Base-by-base conservation (phyloP, 2,113 vertebrate species). In the Empidonax traillii region DNA sequence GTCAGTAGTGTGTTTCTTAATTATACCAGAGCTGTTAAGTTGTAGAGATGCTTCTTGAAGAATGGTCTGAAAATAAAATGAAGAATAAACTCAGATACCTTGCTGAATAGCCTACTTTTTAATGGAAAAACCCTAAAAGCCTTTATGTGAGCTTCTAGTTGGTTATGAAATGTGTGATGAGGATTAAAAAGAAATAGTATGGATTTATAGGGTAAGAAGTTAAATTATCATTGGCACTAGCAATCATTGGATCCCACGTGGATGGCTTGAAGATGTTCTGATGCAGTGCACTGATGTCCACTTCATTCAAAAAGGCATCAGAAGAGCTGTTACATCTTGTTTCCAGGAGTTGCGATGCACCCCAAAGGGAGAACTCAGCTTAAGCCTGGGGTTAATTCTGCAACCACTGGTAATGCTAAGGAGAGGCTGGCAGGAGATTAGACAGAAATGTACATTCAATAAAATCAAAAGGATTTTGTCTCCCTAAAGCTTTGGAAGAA, bases 381-480 rank as follows among this genome's bases (percentile, higher is more conserved):
- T 96, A 79, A 97, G 72, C 43, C 77, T 15, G 8, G 96, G 96
- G 97, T 98, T 97, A 85, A 91, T 97, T 69, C 95, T 97, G 85
- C 96, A 98, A 94, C 92, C 88, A 35, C 86, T 15, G 8, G 85
- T 97, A 92, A 97, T 88, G 61, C 90, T 97, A 87, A 98, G 96
- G 84, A 97, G 83, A 66, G 78, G 68, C 59, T 95, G 82, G 46
- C 69, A 95, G 93, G 85, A 94, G 93, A 96, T 96, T 95, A 97
- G 85, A 89, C 75, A 95, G 94, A 97, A 97, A 94, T 74, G 74
- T 73, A 80, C 85, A 81, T 97, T 97, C 95, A 93, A 95, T 96
- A 96, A 97, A 97, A 93, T 94, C 93, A 95, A 96, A 88, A 92
- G 94, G 87, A 96, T 94, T 97, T 94, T 96, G 87, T 95, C 65